Evolutionary conservation across 1,140 invertebrate species (phyloP), one percentile per base, ranked within the genome.

Genomic region (Acromyrmex charruanus): DNA sequence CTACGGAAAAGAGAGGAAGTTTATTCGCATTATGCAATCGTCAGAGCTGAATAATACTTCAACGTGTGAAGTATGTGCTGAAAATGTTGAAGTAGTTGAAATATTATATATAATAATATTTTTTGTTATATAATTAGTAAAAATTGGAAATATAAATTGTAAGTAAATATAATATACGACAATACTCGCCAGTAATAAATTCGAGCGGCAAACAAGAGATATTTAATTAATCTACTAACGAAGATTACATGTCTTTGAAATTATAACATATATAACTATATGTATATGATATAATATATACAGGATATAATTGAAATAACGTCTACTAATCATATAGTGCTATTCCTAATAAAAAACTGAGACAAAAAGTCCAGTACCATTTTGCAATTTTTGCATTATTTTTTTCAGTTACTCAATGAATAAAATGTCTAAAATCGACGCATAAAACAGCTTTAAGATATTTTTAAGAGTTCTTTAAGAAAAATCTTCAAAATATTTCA

Each of bases 1-100:
- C 39, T 74, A 31, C 25, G n/a, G 16, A n/a, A 49, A 74, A 61
- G 28, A 49, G 25, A 51, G 55, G 21, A 59, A 35, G n/a, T 75
- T 59, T 72, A 72, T 82, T 61, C 25, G 55, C 58, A 28, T 82
- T 51, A 84, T 16, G 18, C 51, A 84, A 61, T 59, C 31, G 21
- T 28, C 39, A n/a, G 21, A 74, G 44, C 12, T 59, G 51, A 58
- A 21, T 71, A 31, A 82, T 53, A 53, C 7, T 79, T n/a, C 10
- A 53, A 39, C 6, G 49, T 18, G 39, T 18, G 16, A 28, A 65
- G 9, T 31, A 65, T 65, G 18, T 28, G 77, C 9, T 49, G 39
- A 44, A 51, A 68, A 12, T 9, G 39, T 21, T 51, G 39, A 44
- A 44, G 9, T 44, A 39, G 65, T 28, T 44, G 31, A 39, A 58